Percentiles rank a stretch among this genome's conserved stretches.
phyloP scores from a whole-genome alignment of 2,113 vertebrate species.

The Scytalopus superciliaris region DNA sequence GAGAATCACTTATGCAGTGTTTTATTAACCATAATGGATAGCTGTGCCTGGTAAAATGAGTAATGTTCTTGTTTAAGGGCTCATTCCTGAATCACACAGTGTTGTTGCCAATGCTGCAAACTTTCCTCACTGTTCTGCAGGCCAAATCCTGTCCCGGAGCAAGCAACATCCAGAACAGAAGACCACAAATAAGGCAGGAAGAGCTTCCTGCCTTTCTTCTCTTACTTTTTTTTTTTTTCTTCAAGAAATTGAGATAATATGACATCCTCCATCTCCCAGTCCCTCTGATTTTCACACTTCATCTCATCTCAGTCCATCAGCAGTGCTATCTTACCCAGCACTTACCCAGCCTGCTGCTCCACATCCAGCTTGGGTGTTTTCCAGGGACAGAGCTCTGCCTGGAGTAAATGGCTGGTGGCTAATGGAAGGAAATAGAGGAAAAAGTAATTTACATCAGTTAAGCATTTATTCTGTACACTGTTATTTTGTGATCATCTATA shows the following conservation, averaged over 20 bases:
- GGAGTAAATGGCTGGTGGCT: not conserved
- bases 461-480: not conserved
- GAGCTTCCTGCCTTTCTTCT: not conserved
- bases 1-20: constrained; percentile 53
- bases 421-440: constrained; percentile 37
- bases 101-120: constrained; percentile 31
- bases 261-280: not conserved
- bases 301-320: not conserved
- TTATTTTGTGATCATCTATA: constrained; percentile 38
- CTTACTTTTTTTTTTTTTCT: not conserved
- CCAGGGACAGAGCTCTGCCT: not conserved
- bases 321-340: not conserved
- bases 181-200: not conserved
- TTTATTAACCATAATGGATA: constrained; percentile 70
- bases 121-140: not conserved
- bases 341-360: not conserved
- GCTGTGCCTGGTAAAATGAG: constrained; percentile 50
- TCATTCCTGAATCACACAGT: not conserved
- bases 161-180: not conserved
- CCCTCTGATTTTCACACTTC: not conserved
- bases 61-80: constrained; percentile 49
- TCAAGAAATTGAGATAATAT: not conserved
- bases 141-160: constrained; percentile 21
- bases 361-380: not conserved
- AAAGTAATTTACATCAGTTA: constrained; percentile 14